A percentile compares a stretch with the other conserved stretches of the same genome.
phyloP scores from a whole-genome alignment of 2,113 vertebrate species.

The Tauraco erythrolophus region DNA sequence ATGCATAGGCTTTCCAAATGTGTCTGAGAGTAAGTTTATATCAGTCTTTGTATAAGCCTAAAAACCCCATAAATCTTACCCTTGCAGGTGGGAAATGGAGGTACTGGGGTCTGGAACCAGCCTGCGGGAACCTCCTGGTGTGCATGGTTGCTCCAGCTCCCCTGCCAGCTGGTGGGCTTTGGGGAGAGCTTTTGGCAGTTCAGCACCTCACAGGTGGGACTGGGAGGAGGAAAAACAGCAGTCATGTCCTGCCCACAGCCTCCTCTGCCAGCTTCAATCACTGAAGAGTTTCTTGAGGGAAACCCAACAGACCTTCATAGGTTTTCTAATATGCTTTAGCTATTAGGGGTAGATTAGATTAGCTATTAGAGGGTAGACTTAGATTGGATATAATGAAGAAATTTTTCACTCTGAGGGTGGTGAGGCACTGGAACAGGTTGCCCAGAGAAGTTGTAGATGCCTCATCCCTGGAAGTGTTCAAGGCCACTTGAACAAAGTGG shows the following conservation, averaged over 20 bases:
- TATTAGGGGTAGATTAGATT: no score
- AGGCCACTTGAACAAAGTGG: no score
- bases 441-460: no score
- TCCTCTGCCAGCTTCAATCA: background rate
- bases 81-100: background rate
- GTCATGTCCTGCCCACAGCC: background rate
- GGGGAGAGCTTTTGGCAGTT: background rate
- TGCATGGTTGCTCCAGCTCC: background rate
- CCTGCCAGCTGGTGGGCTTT: background rate
- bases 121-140: background rate
- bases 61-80: background rate
- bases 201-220: background rate
- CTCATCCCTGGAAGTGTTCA: no score
- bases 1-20: background rate
- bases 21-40: background rate
- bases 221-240: background rate
- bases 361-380: no score
- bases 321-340: background rate
- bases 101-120: background rate
- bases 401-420: no score
- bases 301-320: background rate
- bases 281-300: background rate
- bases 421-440: no score
- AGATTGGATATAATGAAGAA: no score
- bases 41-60: background rate